Evolutionary conservation across 2,888 invertebrate species (phyloP), one percentile per base, ranked within the genome.

Genomic region (Thecophora atra): DNA sequence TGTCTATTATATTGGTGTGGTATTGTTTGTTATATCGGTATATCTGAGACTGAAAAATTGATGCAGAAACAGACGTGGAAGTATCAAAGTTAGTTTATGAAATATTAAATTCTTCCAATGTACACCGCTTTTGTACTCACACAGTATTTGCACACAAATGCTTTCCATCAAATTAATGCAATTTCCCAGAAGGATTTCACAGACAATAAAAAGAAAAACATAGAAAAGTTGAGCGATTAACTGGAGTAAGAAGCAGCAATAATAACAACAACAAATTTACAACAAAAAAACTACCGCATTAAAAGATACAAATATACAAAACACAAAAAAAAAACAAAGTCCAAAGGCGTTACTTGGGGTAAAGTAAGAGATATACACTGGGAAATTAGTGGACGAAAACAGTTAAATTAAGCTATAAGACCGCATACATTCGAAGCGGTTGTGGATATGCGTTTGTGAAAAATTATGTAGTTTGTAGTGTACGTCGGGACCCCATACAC

Each of bases 141-240:
- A 54, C 19, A 54, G 19, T 54, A 21, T 54, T 37, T 21, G 54
- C 21, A 54, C 54, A 21, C 19, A 54, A 54, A 8, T 21, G 21
- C 21, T 54, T n/a, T 21, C 54, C 11, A 54, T 21, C 54, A 54
- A 54, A 54, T 21, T 13, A 54, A 54, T 54, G 21, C 54, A 54
- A 54, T 21, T 54, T 54, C 54, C 21, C 54, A 21, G 21, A 54
- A n/a, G 54, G 8, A 37, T 37, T 21, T 54, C 3, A 54, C 19
- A 54, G 54, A 54, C 21, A 54, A 54, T 13, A 54, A 21, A 54
- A n/a, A n/a, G n/a, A 21, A 54, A 21, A 54, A 54, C 54, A 54
- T 54, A 21, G 21, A 54, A 54, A 54, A 54, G 54, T 54, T 54
- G n/a, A 54, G 21, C 54, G 54, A 54, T 54, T 54, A 54, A 54